A percentile compares a stretch with the other conserved stretches of the same genome.
Conservation (phyloP, 2,888 invertebrate species). For the Coelinius sp. region DNA sequence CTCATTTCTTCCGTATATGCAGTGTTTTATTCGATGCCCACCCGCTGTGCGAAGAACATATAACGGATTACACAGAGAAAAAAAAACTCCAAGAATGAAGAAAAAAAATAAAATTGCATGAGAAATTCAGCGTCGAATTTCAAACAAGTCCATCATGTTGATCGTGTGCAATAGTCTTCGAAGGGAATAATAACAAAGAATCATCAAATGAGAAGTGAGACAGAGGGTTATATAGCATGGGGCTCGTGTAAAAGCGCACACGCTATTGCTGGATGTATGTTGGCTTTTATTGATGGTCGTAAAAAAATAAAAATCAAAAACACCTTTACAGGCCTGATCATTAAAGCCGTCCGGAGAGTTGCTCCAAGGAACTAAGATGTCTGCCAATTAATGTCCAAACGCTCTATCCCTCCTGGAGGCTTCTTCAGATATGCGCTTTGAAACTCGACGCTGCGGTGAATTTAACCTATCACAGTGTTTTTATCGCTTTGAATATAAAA, state of each 20-base stretch:
- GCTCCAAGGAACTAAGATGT: conserved; percentile 55
- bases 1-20: background rate
- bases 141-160: conserved; percentile 18
- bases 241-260: conserved; percentile 18
- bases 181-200: background rate
- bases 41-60: background rate
- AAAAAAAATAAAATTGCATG: conserved; percentile 13
- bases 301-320: conserved; percentile 66
- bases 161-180: background rate
- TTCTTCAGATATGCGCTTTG: conserved; percentile 25
- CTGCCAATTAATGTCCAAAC: conserved; percentile 63
- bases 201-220: conserved; percentile 3
- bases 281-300: conserved; percentile 42
- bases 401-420: conserved; percentile 35
- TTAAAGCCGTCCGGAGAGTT: conserved; percentile 58
- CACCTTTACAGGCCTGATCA: conserved; percentile 67
- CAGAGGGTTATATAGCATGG: background rate
- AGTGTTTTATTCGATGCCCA: conserved; percentile 2
- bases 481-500: conserved; percentile 22
- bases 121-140: conserved; percentile 9
- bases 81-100: background rate
- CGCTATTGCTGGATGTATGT: conserved; percentile 11
- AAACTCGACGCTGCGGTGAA: background rate
- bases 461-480: conserved; percentile 1
- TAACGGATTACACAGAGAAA: background rate